phyloP scores from a whole-genome alignment of 2,888 invertebrate genomes.

The Ormyrus labotus region DNA sequence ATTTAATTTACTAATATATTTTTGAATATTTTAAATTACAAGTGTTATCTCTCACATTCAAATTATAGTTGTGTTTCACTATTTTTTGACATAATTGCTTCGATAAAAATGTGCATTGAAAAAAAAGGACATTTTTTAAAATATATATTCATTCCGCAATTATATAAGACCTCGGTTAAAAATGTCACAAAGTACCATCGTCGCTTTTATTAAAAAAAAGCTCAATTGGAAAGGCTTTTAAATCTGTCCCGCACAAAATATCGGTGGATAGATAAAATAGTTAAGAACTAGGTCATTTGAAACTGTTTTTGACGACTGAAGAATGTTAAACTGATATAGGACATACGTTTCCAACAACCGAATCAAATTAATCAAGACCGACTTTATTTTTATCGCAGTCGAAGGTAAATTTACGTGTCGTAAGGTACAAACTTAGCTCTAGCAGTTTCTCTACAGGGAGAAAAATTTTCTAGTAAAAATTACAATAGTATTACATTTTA shows the following conservation, averaged over 20 bases:
- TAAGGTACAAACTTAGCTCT: too few relatives aligned
- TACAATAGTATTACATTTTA: too few relatives aligned
- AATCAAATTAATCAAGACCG: conserved; percentile 41
- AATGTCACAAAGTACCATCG: conserved; percentile 18
- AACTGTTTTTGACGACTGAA: conserved; percentile 37
- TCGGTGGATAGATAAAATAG: conserved; percentile 4
- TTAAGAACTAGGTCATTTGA: conserved; percentile 41
- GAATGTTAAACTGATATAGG: conserved; percentile 34
- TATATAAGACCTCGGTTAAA: conserved; percentile 24
- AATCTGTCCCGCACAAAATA: conserved; percentile 31
- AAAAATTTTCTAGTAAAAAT: too few relatives aligned
- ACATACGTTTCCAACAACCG: conserved; percentile 16
- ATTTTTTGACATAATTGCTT: neutral
- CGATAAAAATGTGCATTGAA: neutral
- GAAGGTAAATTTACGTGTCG: conserved; percentile 31
- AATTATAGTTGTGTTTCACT: conserved; percentile 3
- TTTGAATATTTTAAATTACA: too few relatives aligned
- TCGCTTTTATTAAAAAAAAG: conserved; percentile 20
- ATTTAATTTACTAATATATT: too few relatives aligned
- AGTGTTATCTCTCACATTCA: too few relatives aligned
- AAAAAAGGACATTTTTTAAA: neutral
- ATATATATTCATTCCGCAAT: neutral
- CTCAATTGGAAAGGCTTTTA: conserved; percentile 32
- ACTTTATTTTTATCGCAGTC: conserved; percentile 39
- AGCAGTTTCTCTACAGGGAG: too few relatives aligned